These are phyloP conservation scores for Columba janthina DNA, from an alignment of 2,113 vertebrate species.

Conservation along the genomic window DNA sequence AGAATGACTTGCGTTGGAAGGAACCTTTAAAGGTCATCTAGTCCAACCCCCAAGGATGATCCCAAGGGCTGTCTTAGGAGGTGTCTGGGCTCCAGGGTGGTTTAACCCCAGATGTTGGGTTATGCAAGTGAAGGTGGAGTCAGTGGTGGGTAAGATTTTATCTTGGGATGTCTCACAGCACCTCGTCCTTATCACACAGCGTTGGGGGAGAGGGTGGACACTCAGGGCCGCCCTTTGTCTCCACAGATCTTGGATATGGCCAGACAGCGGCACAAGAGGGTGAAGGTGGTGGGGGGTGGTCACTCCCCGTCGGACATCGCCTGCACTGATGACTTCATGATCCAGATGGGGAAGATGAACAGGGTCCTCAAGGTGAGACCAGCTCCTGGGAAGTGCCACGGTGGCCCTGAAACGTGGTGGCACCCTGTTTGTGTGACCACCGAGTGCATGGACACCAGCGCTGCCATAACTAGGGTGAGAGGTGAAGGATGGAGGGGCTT, in stretches of 20 bases:
- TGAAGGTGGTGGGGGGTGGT: conserved; percentile 76
- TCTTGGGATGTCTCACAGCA: neutral
- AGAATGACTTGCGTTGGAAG: neutral
- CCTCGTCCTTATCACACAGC: fast-evolving
- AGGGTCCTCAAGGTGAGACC: conserved; percentile 68
- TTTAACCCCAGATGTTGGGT: neutral
- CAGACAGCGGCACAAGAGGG: conserved; percentile 65
- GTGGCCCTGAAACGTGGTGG: neutral
- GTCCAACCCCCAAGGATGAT: neutral
- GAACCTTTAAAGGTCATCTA: neutral
- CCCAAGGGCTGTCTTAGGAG: neutral
- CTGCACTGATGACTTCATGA: conserved; percentile 78
- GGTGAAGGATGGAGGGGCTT: neutral
- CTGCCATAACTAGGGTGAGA: neutral
- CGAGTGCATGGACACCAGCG: fast-evolving
- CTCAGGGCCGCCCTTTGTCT: neutral
- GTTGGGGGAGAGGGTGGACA: neutral
- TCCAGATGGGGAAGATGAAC: conserved; percentile 79
- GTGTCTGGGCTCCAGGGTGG: neutral
- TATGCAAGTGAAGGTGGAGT: neutral
- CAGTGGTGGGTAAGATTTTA: neutral
- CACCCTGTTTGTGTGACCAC: too few species aligned
- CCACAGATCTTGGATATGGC: conserved; percentile 75
- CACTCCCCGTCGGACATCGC: conserved; percentile 79
- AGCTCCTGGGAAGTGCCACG: too few species aligned